A percentile compares a stretch with the other conserved stretches of the same genome.
phyloP scores from a whole-genome alignment of 2,113 vertebrate species.

The Sinocyclocheilus rhinocerous region DNA sequence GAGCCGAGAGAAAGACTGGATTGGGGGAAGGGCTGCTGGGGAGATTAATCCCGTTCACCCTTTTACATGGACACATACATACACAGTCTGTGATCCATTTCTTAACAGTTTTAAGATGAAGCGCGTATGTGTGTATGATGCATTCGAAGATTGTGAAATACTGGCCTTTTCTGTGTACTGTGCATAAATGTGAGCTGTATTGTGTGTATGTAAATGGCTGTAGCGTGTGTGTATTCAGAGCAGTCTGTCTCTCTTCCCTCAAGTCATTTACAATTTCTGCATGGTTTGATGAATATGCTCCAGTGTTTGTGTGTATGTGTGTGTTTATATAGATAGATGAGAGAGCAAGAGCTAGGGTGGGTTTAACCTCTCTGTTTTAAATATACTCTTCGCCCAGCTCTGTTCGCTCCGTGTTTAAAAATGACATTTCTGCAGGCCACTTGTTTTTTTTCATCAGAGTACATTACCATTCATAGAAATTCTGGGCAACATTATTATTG shows the following conservation, averaged over 20 bases:
- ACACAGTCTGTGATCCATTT: not conserved
- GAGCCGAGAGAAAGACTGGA: slow-evolving; percentile 4
- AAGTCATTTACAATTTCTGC: slow-evolving; percentile 52
- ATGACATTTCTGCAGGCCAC: slow-evolving; percentile 14
- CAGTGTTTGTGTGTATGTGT: slow-evolving; percentile 29
- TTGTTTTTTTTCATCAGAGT: not conserved
- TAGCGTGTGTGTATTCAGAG: slow-evolving; percentile 31
- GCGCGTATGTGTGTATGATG: not conserved
- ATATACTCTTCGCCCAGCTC: slow-evolving; percentile 6
- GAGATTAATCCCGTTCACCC: slow-evolving; percentile 20
- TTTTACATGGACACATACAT: not conserved
- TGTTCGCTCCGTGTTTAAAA: slow-evolving; percentile 15
- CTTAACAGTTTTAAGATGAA: not conserved
- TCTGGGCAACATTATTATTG: slow-evolving; percentile 21
- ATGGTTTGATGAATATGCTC: slow-evolving; percentile 44
- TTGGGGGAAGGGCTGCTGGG: slow-evolving; percentile 36
- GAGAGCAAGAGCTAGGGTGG: not conserved
- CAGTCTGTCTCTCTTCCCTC: slow-evolving; percentile 46
- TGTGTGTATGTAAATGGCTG: not conserved
- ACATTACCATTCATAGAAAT: slow-evolving; percentile 45
- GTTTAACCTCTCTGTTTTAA: slow-evolving; percentile 14
- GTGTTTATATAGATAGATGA: slow-evolving; percentile 33
- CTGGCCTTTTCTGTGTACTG: slow-evolving; percentile 15
- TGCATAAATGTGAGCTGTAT: slow-evolving; percentile 13
- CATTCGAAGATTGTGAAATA: slow-evolving; percentile 1